Percentiles rank a stretch among this genome's conserved stretches.
Conservation (phyloP, 2,113 vertebrate species). For the Mormoops blainvillei region DNA sequence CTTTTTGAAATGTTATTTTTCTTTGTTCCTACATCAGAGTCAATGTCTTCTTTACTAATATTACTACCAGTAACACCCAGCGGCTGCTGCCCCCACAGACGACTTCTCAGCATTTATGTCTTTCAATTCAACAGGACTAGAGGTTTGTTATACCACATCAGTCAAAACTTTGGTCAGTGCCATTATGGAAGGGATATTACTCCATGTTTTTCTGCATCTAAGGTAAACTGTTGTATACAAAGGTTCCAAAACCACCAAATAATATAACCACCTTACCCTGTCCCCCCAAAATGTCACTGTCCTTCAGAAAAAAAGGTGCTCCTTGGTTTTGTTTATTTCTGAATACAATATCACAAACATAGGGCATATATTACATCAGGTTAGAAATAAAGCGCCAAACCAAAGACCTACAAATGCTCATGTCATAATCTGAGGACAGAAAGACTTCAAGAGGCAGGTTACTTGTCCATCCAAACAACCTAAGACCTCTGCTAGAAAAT, state of each 20-base stretch:
- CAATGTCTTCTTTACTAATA: background rate
- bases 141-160: background rate
- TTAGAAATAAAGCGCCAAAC: conserved; percentile 49
- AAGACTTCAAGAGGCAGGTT: conserved; percentile 43
- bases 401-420: conserved; percentile 49
- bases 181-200: conserved; percentile 44
- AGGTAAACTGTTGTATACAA: background rate
- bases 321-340: conserved; percentile 67
- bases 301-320: conserved; percentile 33
- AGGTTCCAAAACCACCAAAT: background rate
- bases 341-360: conserved; percentile 54
- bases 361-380: background rate
- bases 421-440: conserved; percentile 54
- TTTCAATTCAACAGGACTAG: background rate
- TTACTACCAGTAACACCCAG: background rate
- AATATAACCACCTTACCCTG: background rate
- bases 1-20: background rate
- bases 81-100: background rate
- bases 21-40: background rate
- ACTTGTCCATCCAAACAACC: conserved; percentile 21
- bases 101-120: background rate
- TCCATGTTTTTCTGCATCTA: conserved; percentile 48
- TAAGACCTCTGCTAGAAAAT: conserved; percentile 51
- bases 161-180: conserved; percentile 26
- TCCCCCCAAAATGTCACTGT: background rate